Conservation (phyloP, 2,888 invertebrate species). For the Melipona beecheii region DNA sequence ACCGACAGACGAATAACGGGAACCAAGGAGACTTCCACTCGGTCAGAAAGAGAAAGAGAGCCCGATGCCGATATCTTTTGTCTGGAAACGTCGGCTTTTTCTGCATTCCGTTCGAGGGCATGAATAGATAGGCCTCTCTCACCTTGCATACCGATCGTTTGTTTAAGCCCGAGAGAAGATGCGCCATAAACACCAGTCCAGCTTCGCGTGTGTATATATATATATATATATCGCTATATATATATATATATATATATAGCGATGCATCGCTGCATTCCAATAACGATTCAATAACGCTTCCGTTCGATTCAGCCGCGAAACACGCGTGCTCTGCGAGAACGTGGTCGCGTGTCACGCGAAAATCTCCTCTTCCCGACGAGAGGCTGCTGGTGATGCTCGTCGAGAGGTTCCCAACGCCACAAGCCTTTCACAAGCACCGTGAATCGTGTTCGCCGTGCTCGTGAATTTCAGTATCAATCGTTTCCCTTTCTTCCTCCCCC, state of each 20-base stretch:
- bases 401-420: not conserved
- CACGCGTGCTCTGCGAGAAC: slow-evolving; percentile 13
- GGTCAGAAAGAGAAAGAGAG: not conserved
- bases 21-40: slow-evolving; percentile 39
- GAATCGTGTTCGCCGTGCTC: not conserved
- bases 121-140: slow-evolving; percentile 45
- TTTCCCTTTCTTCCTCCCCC: too few relatives aligned
- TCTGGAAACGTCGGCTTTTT: slow-evolving; percentile 50
- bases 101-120: slow-evolving; percentile 35
- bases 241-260: slow-evolving; percentile 28
- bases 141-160: slow-evolving; percentile 60
- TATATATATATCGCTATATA: too few relatives aligned
- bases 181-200: slow-evolving; percentile 4
- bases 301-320: slow-evolving; percentile 47
- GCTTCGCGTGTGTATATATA: not conserved
- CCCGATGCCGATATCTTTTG: slow-evolving; percentile 42
- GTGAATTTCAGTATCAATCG: not conserved
- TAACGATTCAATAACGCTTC: slow-evolving; percentile 62
- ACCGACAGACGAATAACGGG: slow-evolving; percentile 39
- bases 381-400: not conserved
- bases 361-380: not conserved
- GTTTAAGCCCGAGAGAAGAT: slow-evolving; percentile 34
- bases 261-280: slow-evolving; percentile 66
- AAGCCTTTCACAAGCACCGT: not conserved
- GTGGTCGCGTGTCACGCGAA: slow-evolving; percentile 25